Percentiles rank a stretch among this genome's conserved stretches.
phyloP scores from a whole-genome alignment of 2,113 vertebrate species.

The Chloropsis hardwickii region DNA sequence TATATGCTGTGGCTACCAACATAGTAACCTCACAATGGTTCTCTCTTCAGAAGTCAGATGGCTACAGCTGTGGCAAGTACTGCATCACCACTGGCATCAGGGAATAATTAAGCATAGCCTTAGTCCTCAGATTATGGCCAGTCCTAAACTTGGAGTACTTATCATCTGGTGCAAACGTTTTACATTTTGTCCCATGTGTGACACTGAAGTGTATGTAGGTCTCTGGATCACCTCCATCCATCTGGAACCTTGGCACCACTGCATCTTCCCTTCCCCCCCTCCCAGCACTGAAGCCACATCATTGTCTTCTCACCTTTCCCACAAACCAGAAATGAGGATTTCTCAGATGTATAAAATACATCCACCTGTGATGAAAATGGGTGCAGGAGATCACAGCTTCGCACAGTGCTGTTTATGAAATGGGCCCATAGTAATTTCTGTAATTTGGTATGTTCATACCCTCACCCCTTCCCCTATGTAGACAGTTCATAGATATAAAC shows the following conservation, averaged over 20 bases:
- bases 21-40: fast-evolving
- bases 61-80: background rate
- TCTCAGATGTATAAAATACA: background rate
- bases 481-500: background rate
- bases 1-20: background rate
- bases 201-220: background rate
- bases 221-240: background rate
- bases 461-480: background rate
- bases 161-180: fast-evolving
- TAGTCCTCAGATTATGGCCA: background rate
- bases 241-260: background rate
- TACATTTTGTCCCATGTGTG: background rate
- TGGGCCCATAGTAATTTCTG: background rate
- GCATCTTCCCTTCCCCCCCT: background rate
- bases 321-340: background rate
- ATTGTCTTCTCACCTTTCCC: background rate
- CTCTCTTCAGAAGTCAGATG: background rate
- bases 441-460: background rate
- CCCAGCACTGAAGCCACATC: background rate
- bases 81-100: background rate
- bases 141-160: background rate
- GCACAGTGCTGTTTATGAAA: background rate
- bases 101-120: background rate
- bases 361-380: background rate
- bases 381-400: background rate